Base-by-base conservation (phyloP, 2,113 vertebrate genomes). In the Sinocyclocheilus maitianheensis region DNA sequence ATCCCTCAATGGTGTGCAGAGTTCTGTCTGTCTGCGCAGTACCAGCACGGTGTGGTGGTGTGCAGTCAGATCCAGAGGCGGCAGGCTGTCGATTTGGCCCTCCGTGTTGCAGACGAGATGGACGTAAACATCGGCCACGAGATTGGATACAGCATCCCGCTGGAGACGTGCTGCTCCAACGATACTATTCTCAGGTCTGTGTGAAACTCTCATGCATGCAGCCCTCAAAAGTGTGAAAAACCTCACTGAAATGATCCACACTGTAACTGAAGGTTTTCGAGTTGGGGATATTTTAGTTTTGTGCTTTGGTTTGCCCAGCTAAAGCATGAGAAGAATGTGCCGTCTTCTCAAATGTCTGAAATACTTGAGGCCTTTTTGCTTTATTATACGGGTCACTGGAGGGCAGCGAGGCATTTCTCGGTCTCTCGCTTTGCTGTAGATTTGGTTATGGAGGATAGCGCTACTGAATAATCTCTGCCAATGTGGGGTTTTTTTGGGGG, bases 1-100 rank as follows among this genome's bases (percentile, higher is more conserved):
- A 91, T 98, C 22, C 96, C 97, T 0, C 96, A 98, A 94, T 97
- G 97, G 97, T 98, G 97, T n/a, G 96, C 97, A 0, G 95, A 98
- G 92, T 94, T 95, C 71, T 97, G 96, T 89, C 94, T 98, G 13
- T 95, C 95, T 0, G 76, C 74, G 1, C 90, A 22, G 90, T 97
- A 95, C 53, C 94, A 89, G 87, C 94, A 95, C 0, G 94, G 97
- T 0, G 90, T 89, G 2, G 96, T 96, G 1, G 94, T 96, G 9
- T 98, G 96, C 90, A 93, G 94, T 0, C 97, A 97, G 94, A 93
- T 86, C 2, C 94, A 92, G 86, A 89, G 85, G 78, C 96, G 91
- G 89, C 91, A 93, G 1, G 95, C 95, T 0, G 91, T 96, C 8
- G 87, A 94, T 85, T 93, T 98, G 85, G 96, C 97, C 2, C 88